Base-by-base conservation (phyloP, 2,113 vertebrate species). In the Sula dactylatra region DNA sequence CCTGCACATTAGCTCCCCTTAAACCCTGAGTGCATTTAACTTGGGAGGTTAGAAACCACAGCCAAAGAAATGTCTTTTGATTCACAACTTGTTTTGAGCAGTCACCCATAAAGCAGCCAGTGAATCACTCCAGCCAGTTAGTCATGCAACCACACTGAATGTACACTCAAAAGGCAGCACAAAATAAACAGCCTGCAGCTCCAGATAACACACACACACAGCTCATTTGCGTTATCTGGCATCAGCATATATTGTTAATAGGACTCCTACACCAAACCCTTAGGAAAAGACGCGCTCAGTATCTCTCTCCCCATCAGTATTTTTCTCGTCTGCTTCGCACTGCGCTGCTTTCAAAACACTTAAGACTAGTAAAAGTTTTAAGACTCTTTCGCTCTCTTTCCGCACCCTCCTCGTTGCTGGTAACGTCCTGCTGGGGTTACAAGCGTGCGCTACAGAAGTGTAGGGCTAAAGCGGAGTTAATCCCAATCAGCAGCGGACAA, bases 61-160 rank as follows among this genome's bases (percentile, higher is more conserved):
- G 96, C 97, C 97, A 97, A 92, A 97, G 92, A 95, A 88, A 78
- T 91, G 82, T 91, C 95, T 95, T 95, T 97, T 97, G 97, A 98
- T 97, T 97, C 97, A 93, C 94, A 96, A 97, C 96, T 96, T 97
- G 96, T 98, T 98, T 97, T 94, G 96, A 96, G 96, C 95, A 94
- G 92, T 95, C 95, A 94, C 94, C 96, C 92, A 89, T 62, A 92
- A 95, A 94, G 96, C 94, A 94, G 96, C 95, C 95, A 55, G 94
- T 97, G 97, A 98, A 97, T 97, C 97, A 98, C 97, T 84, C 87
- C 86, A 94, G 87, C 93, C 94, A 56, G 95, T 98, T 96, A 97
- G 96, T 97, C 97, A 98, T 97, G 91, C 87, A 98, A 94, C 97
- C 97, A 32, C 96, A 95, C 82, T 19, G 94, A 79, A 78, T 1